Base-by-base conservation (phyloP, 1,140 invertebrate genomes). In the Temnothorax curvispinosus region DNA sequence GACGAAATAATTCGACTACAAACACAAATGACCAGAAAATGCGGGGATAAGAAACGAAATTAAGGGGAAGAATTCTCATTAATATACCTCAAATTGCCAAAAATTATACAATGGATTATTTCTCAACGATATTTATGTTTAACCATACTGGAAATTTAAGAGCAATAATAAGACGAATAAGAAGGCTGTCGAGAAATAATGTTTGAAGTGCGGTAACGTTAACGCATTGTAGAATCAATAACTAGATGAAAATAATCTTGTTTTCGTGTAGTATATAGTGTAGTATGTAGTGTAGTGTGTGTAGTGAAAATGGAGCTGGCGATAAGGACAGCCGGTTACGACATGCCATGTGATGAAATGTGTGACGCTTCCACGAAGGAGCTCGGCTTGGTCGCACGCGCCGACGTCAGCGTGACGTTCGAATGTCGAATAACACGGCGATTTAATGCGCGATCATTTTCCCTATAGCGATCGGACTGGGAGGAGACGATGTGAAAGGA, bases 371-470 rank as follows among this genome's bases (percentile, higher is more conserved):
- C 47, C 21, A 71, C 38, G 65, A 71, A 81, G 78, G 15, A 56
- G 27, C 64, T 44, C 65, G 21, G 50, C 35, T 32, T 21, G 64
- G 64, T 81, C 78, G 78, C 65, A 81, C 78, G 78, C 78, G 78
- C 38, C 64, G 78, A 81, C 78, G 65, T 81, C 78, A 81, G 78
- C 65, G 76, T 80, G 76, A 80, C 76, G 78, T 81, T 44, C 78
- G 52, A 81, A 81, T 81, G 65, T 80, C 62, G 52, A 69, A 80
- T 80, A 80, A 69, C 35, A 41, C 64, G 50, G 27, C 64, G 64
- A 71, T 71, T 81, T 81, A 71, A 81, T 81, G 64, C 65, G 64
- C 47, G 64, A 81, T 81, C 50, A 81, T 81, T 71, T 81, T 81
- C 35, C 65, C 65, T 71, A n/a, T 44, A 41, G 47, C 64, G 62